These are phyloP conservation scores for Spodoptera picta DNA, from an alignment of 2,888 invertebrate genomes.

Conservation along the genomic window DNA sequence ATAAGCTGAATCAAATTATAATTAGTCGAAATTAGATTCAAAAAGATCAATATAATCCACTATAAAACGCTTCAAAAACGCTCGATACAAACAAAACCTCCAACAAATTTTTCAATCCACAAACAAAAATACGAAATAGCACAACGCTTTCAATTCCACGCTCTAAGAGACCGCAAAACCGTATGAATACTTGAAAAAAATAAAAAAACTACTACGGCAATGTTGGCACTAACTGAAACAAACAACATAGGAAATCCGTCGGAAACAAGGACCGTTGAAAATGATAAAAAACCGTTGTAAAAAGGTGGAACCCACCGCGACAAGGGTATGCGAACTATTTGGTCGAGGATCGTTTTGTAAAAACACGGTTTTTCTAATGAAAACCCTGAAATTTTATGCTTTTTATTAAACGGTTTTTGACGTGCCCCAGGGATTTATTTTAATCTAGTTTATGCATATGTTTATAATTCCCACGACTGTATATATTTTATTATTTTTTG, in stretches of 20 bases:
- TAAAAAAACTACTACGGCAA: slow-evolving; percentile 26
- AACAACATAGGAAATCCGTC: slow-evolving; percentile 62
- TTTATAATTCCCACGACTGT: too few relatives aligned
- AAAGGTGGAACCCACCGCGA: slow-evolving; percentile 38
- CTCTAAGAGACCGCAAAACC: slow-evolving; percentile 38
- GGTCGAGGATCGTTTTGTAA: slow-evolving; percentile 31
- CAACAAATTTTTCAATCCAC: background rate
- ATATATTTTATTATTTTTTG: too few relatives aligned
- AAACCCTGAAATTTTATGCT: slow-evolving; percentile 10
- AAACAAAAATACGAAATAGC: slow-evolving; percentile 2
- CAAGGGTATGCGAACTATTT: slow-evolving; percentile 43
- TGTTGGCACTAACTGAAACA: slow-evolving; percentile 63
- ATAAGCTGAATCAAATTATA: too few relatives aligned
- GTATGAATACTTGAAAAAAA: slow-evolving; percentile 31
- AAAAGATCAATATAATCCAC: too few relatives aligned
- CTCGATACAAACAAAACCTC: background rate
- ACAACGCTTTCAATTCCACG: slow-evolving; percentile 30
- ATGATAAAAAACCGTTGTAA: slow-evolving; percentile 51
- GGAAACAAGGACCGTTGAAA: slow-evolving; percentile 57
- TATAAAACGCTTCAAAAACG: too few relatives aligned
- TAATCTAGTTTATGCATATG: too few relatives aligned
- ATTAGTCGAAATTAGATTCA: too few relatives aligned
- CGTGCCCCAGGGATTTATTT: too few relatives aligned
- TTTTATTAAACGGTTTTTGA: too few relatives aligned
- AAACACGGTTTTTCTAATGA: slow-evolving; percentile 27